phyloP scores from a whole-genome alignment of 2,888 invertebrate genomes.

The Polydrusus cervinus region DNA sequence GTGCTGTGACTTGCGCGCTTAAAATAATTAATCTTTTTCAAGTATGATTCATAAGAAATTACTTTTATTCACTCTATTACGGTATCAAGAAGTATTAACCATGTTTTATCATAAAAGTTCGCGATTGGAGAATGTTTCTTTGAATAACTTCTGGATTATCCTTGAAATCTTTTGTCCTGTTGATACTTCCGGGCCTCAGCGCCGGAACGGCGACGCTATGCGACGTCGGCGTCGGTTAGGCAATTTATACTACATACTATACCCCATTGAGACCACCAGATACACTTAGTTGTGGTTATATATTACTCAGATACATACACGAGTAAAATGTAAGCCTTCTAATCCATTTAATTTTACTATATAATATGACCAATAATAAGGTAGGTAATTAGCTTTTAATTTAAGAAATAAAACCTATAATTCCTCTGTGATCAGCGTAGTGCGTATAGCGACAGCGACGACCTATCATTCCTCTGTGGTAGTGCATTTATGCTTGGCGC shows the following conservation, averaged over 20 bases:
- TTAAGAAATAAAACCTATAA: too few species aligned
- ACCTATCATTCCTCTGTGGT: too few species aligned
- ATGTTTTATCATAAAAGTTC: slow-evolving; percentile 54
- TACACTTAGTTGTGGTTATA: too few species aligned
- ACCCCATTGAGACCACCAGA: not conserved
- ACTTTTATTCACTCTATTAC: not conserved
- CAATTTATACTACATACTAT: not conserved
- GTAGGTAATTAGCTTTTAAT: too few species aligned
- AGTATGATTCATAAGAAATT: slow-evolving; percentile 32
- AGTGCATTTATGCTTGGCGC: too few species aligned
- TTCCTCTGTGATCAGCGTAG: too few species aligned
- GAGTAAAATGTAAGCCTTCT: too few species aligned
- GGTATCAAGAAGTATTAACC: slow-evolving; percentile 54
- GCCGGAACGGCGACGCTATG: not conserved
- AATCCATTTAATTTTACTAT: too few species aligned
- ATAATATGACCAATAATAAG: too few species aligned
- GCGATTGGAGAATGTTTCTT: not conserved
- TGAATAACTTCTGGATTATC: not conserved
- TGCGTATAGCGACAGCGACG: too few species aligned
- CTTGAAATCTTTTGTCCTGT: slow-evolving; percentile 23
- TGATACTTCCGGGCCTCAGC: slow-evolving; percentile 14
- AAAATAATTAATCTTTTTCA: slow-evolving; percentile 7
- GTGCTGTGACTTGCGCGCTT: slow-evolving; percentile 43
- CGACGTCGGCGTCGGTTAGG: not conserved
- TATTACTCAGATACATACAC: too few species aligned